Evolutionary conservation across 2,113 vertebrate species (phyloP).

Genomic region (Camarhynchus parvulus): DNA sequence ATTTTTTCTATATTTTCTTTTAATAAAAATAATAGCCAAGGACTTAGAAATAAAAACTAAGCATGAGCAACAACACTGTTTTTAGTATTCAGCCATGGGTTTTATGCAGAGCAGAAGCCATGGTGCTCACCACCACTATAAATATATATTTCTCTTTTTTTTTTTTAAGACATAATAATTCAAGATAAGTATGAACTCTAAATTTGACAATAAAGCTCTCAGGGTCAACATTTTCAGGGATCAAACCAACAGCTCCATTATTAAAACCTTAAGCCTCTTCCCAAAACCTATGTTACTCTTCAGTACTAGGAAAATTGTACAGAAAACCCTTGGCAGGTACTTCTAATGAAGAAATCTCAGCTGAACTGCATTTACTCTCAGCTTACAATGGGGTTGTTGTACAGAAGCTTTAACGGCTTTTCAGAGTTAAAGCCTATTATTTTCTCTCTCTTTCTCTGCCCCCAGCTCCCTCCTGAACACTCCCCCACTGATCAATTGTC

Average conservation of each 20-base stretch:
- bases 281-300: neutral
- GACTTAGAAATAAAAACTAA: neutral
- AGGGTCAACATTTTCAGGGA: conserved; percentile 21
- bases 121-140: neutral
- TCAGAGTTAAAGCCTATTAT: conserved; percentile 59
- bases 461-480: conserved; percentile 9
- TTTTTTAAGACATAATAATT: conserved; percentile 28
- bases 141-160: neutral
- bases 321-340: conserved; percentile 18
- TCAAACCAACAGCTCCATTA: conserved; percentile 59
- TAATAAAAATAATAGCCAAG: neutral
- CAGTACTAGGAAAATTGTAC: neutral
- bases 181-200: conserved; percentile 38
- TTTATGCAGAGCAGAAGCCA: neutral
- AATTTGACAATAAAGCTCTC: conserved; percentile 37
- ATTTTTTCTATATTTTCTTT: neutral
- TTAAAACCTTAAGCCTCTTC: conserved; percentile 56
- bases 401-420: conserved; percentile 46
- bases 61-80: neutral
- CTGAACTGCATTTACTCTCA: neutral
- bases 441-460: neutral
- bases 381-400: conserved; percentile 23
- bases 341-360: conserved; percentile 33
- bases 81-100: neutral
- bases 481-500: conserved; percentile 61